These are phyloP conservation scores for Dinoponera quadriceps DNA, from an alignment of 1,140 invertebrate species.

Conservation along the genomic window DNA sequence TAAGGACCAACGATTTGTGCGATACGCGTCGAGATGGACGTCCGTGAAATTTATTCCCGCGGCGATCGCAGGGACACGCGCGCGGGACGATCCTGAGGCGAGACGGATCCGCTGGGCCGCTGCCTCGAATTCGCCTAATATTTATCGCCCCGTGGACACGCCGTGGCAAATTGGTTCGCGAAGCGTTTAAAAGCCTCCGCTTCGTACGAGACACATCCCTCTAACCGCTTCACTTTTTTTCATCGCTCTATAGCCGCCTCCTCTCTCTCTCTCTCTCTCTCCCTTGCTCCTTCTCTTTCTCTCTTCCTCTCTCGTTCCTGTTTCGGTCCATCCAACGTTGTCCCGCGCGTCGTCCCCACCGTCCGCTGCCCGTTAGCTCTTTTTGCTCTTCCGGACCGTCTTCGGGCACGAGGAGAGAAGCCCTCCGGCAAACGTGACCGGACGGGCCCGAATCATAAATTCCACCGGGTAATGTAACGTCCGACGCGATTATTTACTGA, in stretches of 20 bases:
- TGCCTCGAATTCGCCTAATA: slow-evolving; percentile 71
- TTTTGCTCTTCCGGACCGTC: slow-evolving; percentile 72
- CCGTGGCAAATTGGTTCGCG: slow-evolving; percentile 81
- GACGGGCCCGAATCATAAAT: slow-evolving; percentile 83
- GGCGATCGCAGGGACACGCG: slow-evolving; percentile 6
- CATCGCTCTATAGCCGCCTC: slow-evolving; percentile 29
- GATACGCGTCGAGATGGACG: neutral
- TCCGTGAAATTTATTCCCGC: neutral
- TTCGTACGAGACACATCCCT: slow-evolving; percentile 57
- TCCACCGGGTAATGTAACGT: slow-evolving; percentile 83
- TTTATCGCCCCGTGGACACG: slow-evolving; percentile 78
- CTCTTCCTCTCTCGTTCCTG: slow-evolving; percentile 45
- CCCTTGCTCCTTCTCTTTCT: slow-evolving; percentile 43
- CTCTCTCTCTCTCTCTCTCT: slow-evolving; percentile 26
- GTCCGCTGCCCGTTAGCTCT: slow-evolving; percentile 22
- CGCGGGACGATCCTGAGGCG: slow-evolving; percentile 33
- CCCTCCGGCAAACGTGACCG: slow-evolving; percentile 80
- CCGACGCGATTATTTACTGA: slow-evolving; percentile 84
- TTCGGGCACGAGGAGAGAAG: slow-evolving; percentile 68
- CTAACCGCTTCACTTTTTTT: slow-evolving; percentile 54
- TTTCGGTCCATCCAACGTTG: slow-evolving; percentile 22
- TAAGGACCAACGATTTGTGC: neutral
- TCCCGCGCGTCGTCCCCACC: slow-evolving; percentile 23
- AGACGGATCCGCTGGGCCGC: neutral
- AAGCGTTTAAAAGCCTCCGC: slow-evolving; percentile 76